Evolutionary conservation across 2,888 invertebrate genomes (phyloP), one percentile per base, ranked within the genome.

Genomic region (Hedychridium roseum): DNA sequence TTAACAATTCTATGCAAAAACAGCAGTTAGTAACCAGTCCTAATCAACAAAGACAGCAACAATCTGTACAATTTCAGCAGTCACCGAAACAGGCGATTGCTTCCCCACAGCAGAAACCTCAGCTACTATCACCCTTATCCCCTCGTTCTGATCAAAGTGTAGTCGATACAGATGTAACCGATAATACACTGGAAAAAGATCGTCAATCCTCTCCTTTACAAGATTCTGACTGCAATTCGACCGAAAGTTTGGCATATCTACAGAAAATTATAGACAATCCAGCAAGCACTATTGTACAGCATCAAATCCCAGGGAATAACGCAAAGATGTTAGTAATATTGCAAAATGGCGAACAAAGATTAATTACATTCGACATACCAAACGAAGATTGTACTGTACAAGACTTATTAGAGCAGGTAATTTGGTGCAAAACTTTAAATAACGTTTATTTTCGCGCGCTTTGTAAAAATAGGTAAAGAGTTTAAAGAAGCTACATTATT

Each of bases 311-410:
- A 16, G 76, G 76, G 4, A 72, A 87, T 66, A 89, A 89, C 9
- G 90, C 90, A 5, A 86, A 89, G 76, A 91, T 91, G 91, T 81
- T 91, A 67, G 89, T 91, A 28, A 85, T 90, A 57, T 80, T 91
- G 43, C 86, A 86, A 64, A 89, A 86, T 55, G 90, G 90, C 9
- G 91, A 91, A 79, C 91, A 91, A 76, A 85, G 91, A 70, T 81
- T 91, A 50, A 91, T 91, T 43, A 91, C 91, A 6, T 91, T 91
- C 73, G 91, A 91, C 43, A 81, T 91, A 63, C 91, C 91, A 4
- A 87, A 89, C 68, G 91, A 91, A 74, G 88, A 89, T 54, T 91
- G 91, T 77, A 91, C 91, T 0, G 88, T 91, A 42, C 88, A 90
- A 75, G 91, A 91, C 80, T 86, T 91, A 57, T 80, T 91, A 49